phyloP scores from a whole-genome alignment of 2,797 vertebrate genomes.

The Leptoclinus maculatus region DNA sequence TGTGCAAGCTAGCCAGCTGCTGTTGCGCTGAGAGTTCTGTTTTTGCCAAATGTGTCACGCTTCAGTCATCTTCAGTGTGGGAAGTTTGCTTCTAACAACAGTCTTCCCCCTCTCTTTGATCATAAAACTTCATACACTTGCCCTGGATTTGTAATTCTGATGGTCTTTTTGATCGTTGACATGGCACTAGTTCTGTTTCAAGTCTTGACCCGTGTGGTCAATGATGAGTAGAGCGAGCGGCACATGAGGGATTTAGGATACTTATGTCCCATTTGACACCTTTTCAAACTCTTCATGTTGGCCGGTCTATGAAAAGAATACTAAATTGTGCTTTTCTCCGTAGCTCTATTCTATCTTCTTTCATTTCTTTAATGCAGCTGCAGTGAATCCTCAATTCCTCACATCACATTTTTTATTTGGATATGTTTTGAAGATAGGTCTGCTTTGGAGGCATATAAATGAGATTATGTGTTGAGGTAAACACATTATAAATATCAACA shows the following conservation, averaged over 20 bases:
- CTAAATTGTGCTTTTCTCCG: slow-evolving; percentile 1
- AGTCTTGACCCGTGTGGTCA: slow-evolving; percentile 30
- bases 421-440: background rate
- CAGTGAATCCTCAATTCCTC: background rate
- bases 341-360: background rate
- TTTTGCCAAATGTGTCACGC: slow-evolving; percentile 55
- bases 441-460: background rate
- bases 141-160: slow-evolving; percentile 47
- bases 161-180: slow-evolving; percentile 37
- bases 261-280: slow-evolving; percentile 33
- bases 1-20: slow-evolving; percentile 57
- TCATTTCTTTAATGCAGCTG: background rate
- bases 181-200: slow-evolving; percentile 26
- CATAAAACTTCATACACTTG: slow-evolving; percentile 31
- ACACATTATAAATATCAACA: background rate
- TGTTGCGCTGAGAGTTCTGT: slow-evolving; percentile 31
- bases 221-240: slow-evolving; percentile 16
- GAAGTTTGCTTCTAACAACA: slow-evolving; percentile 14
- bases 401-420: background rate
- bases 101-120: slow-evolving; percentile 40
- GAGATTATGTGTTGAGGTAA: background rate
- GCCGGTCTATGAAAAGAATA: slow-evolving; percentile 8
- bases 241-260: slow-evolving; percentile 24
- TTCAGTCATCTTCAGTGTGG: slow-evolving; percentile 35
- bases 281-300: slow-evolving; percentile 25